phyloP scores from a whole-genome alignment of 64 coral and sea anemone genomes.

The Astreopora myriophthalma region DNA sequence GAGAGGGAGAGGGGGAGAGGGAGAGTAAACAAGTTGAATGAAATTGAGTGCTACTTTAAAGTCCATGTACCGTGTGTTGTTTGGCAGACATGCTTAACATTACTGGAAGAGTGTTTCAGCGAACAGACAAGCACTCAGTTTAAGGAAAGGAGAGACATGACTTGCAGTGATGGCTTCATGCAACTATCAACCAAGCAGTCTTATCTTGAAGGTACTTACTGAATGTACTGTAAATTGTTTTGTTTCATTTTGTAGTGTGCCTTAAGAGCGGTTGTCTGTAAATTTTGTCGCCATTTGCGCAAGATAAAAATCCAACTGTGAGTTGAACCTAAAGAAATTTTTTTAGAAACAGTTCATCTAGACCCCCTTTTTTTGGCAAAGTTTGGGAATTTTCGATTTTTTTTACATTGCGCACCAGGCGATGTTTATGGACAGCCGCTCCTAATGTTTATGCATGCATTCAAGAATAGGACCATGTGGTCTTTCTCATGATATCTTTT shows the following conservation, averaged over 20 bases:
- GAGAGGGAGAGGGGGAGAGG: too few species aligned
- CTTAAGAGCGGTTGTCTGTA: not conserved
- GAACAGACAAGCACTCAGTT: constrained; percentile 76
- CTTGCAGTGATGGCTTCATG: constrained; percentile 91
- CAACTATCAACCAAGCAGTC: constrained; percentile 86
- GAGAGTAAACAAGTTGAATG: too few species aligned
- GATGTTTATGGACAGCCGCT: too few species aligned
- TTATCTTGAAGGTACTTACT: constrained; percentile 86
- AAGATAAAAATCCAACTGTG: too few species aligned
- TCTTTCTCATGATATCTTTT: too few species aligned
- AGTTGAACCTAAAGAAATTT: too few species aligned
- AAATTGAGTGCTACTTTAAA: not conserved
- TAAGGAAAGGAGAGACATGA: constrained; percentile 86
- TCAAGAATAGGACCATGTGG: too few species aligned
- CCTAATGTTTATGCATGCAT: too few species aligned
- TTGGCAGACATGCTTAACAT: constrained; percentile 85
- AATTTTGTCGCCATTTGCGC: not conserved
- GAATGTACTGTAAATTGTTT: not conserved
- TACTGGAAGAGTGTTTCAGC: constrained; percentile 81
- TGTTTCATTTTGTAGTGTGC: not conserved
- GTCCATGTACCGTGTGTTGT: not conserved
- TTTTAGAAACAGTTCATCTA: too few species aligned
- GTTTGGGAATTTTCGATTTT: too few species aligned
- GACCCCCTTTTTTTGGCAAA: too few species aligned
- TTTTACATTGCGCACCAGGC: too few species aligned